Percentiles rank a stretch among this genome's conserved stretches.
Evolutionary conservation across 2,888 invertebrate genomes (phyloP).

Genomic region (Helobdella robusta): DNA sequence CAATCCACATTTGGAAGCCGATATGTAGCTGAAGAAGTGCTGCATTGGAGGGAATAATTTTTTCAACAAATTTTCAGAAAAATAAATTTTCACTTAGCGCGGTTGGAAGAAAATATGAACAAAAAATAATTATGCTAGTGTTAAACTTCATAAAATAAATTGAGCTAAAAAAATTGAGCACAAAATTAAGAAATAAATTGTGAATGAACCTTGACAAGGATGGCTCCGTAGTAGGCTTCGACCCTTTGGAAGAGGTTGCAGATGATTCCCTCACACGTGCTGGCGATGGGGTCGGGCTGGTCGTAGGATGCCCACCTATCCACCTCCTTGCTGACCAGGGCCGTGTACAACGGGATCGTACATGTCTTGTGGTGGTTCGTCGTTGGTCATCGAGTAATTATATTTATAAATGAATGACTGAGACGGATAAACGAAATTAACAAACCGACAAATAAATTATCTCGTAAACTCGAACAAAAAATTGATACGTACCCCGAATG

Average conservation of each 20-base stretch:
- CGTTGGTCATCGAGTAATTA: too few species aligned
- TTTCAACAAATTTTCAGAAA: background rate
- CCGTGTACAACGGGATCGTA: conserved; percentile 36
- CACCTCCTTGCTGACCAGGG: conserved; percentile 37
- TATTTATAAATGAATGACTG: too few species aligned
- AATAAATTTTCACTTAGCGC: background rate
- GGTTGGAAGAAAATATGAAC: too few species aligned
- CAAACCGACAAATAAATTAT: too few species aligned
- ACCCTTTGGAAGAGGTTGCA: conserved; percentile 35
- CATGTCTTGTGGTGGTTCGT: too few species aligned
- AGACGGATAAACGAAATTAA: too few species aligned
- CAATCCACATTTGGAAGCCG: conserved; percentile 37
- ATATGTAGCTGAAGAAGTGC: conserved; percentile 36
- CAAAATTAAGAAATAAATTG: too few species aligned
- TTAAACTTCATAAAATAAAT: too few species aligned
- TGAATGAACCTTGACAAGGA: conserved; percentile 32
- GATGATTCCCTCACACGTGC: conserved; percentile 38
- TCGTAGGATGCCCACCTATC: conserved; percentile 36
- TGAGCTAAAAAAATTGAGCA: too few species aligned
- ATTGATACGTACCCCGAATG: conserved; percentile 24
- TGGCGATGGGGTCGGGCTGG: conserved; percentile 29
- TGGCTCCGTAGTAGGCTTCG: conserved; percentile 34
- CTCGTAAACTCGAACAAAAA: too few species aligned
- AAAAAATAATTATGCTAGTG: too few species aligned
- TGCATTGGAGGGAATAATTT: background rate